Base-by-base conservation (phyloP, 2,113 vertebrate species). In the Garra rufa region DNA sequence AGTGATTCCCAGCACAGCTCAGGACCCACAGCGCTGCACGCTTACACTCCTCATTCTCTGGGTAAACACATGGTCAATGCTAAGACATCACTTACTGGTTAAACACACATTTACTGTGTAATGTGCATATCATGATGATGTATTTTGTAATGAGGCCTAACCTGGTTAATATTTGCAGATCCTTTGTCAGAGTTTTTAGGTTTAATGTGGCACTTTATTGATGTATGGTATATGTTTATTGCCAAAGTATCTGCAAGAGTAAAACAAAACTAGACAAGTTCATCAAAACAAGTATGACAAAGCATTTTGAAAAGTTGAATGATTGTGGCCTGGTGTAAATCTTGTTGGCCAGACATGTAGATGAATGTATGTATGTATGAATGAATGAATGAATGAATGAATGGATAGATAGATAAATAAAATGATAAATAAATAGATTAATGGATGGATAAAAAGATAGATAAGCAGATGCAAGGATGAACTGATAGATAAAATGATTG, bases 1-100 rank as follows among this genome's bases (percentile, higher is more conserved):
- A 89, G 88, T 0, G 96, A 94, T 74, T 97, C 97, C 44, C 96
- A 96, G 8, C 97, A 97, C 87, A 96, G 94, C 94, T 95, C 92
- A 0, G 95, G 95, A 75, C 96, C 95, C 34, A 94, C 94, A 14
- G 95, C 94, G 3, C 95, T 96, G 14, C 93, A 94, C 86, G 88
- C 96, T 1, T 89, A 96, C 89, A 95, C 95, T 55, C 96, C 95
- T 30, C 94, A 96, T 84, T 34, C 94, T 73, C 93, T 99, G 86
- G 96, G 97, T 98, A 88, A 93, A 92, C 34, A 61, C 57, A 61
- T 43, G 19, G 3, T 50, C 30, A n/a, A 59, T 24, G 41, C 43
- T 65, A 15, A 76, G 3, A 26, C 26, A 30, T 17, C 15, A 38
- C 21, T 59, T 21, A 71, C 48, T 41, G 19, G 9, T 2, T 6